Percentiles rank a stretch among this genome's conserved stretches.
These are phyloP conservation scores for Dasyurus viverrinus DNA, from an alignment of 2,113 vertebrate species.

Conservation along the genomic window DNA sequence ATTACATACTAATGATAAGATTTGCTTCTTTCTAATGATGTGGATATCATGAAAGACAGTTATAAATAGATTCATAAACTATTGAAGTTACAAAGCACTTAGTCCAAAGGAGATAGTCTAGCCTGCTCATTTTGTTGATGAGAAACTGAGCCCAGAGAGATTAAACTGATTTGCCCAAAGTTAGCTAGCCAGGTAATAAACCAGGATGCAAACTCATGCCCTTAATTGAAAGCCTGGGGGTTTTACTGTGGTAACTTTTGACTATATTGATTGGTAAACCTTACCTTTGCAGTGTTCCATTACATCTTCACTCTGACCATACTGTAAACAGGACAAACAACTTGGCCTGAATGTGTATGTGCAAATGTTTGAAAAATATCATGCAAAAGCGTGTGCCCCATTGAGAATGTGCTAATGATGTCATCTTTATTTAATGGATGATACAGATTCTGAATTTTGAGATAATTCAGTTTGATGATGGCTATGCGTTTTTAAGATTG, in stretches of 20 bases:
- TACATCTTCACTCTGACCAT: not conserved
- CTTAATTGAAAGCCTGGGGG: not conserved
- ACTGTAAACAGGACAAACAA: conserved; percentile 8
- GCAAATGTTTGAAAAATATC: not conserved
- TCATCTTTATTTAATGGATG: conserved; percentile 33
- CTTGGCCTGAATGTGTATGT: conserved; percentile 35
- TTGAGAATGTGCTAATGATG: conserved; percentile 27
- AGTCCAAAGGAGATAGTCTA: not conserved
- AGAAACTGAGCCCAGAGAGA: not conserved
- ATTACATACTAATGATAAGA: not conserved
- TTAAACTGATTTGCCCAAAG: not conserved
- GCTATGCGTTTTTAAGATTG: not conserved
- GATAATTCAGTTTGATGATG: not conserved
- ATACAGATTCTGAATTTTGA: conserved; percentile 6
- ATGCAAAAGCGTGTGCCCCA: conserved; percentile 10
- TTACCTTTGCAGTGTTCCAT: not conserved
- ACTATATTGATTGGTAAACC: not conserved
- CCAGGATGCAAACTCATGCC: not conserved
- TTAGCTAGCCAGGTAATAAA: not conserved
- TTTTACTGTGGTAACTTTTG: not conserved
- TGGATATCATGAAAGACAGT: not conserved
- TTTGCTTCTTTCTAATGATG: not conserved
- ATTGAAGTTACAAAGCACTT: not conserved
- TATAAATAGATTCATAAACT: not conserved
- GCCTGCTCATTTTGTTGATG: not conserved